Evolutionary conservation across 2,797 vertebrate genomes (phyloP), one percentile per base, ranked within the genome.

Genomic region (Urophycis tenuis): DNA sequence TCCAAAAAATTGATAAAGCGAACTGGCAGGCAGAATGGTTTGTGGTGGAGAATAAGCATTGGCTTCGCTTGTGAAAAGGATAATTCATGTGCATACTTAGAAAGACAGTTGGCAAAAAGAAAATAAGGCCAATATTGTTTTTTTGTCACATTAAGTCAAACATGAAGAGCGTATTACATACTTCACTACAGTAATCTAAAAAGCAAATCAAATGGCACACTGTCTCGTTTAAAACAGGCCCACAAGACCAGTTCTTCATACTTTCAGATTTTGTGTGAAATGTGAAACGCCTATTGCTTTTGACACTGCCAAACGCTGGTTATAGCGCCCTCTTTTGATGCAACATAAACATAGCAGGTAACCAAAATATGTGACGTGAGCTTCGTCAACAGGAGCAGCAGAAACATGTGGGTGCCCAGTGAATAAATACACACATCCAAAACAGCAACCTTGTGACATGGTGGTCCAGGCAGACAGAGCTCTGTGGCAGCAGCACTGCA

Each of bases 261-360:
- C 10, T 67, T 67, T 67, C 5, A n/a, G 5, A 67, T 5, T 67
- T 67, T 19, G 15, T 60, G n/a, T n/a, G n/a, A n/a, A 67, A 29
- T 2, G 2, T 41, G 12, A 1, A 41, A 41, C 14, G 39, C 3
- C 8, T n/a, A 60, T 60, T 60, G 53, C 53, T 25, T n/a, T 60
- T 8, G 29, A 12, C 60, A 29, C 60, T 67, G 81, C 19, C 69
- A 1, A 72, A 82, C 74, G 75, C 33, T 72, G 77, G 79, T 67
- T 72, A 74, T 30, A 30, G 33, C 80, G 77, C 72, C 72, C 41
- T 67, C 73, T 76, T 73, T 76, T 78, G 82, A 73, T 80, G 67
- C 75, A 67, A 83, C 77, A 80, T 1, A 82, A 74, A 67, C 71
- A 83, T 72, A 75, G 69, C 76, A 78, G 78, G 36, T 2, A 79